These are phyloP conservation scores for Eidolon helvum DNA, from an alignment of 2,113 vertebrate species.

Conservation along the genomic window DNA sequence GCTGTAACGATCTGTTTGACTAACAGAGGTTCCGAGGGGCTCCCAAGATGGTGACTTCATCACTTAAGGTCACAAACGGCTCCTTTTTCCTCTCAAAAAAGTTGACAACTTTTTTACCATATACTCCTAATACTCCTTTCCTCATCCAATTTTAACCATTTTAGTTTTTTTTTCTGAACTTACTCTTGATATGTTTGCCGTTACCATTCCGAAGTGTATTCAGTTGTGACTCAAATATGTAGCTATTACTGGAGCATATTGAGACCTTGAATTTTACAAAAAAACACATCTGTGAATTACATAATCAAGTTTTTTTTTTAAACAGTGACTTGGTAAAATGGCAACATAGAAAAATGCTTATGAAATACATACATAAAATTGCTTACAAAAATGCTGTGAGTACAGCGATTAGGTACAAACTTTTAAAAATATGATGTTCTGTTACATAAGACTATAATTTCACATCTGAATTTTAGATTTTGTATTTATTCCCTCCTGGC, in stretches of 20 bases:
- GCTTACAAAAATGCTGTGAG: neutral
- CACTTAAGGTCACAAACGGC: neutral
- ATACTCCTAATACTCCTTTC: neutral
- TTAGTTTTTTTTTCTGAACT: neutral
- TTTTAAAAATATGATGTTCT: neutral
- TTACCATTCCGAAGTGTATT: neutral
- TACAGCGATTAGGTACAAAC: neutral
- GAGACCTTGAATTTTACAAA: slow-evolving; percentile 13
- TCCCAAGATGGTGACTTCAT: neutral
- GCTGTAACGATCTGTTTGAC: neutral
- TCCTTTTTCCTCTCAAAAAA: neutral
- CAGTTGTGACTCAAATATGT: neutral
- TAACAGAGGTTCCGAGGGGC: neutral
- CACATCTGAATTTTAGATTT: neutral
- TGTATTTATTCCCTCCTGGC: neutral
- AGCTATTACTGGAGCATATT: neutral
- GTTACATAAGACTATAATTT: neutral
- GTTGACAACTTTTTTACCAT: neutral
- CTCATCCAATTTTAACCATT: neutral
- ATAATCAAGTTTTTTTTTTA: neutral
- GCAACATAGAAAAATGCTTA: neutral
- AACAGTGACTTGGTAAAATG: neutral
- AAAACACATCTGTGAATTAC: neutral
- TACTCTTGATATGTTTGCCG: neutral
- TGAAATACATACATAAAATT: neutral